Conservation (phyloP, 2,113 vertebrate species). For the Accipiter cooperii region DNA sequence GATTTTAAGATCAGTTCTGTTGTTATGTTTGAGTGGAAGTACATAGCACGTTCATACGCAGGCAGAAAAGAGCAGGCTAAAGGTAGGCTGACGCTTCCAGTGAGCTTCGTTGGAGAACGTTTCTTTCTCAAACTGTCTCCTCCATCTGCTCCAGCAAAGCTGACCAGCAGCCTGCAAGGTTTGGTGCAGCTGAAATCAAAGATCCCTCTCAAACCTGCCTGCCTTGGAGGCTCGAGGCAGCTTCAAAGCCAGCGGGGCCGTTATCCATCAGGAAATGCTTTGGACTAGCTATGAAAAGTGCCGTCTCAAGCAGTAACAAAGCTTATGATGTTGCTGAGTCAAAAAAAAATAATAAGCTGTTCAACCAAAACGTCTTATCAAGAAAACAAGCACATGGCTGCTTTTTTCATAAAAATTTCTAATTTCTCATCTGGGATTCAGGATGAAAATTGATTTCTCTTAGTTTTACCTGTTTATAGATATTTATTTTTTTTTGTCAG, state of each 20-base stretch:
- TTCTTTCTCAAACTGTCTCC: background rate
- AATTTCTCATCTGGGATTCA: background rate
- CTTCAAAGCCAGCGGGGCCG: background rate
- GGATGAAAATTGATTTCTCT: background rate
- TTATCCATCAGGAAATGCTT: background rate
- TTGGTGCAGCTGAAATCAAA: background rate
- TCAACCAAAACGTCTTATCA: background rate
- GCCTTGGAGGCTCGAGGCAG: background rate
- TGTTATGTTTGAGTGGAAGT: no score
- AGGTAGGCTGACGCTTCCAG: no score
- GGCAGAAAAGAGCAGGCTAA: background rate
- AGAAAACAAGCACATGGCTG: background rate
- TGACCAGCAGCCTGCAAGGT: background rate
- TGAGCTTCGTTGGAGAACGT: background rate
- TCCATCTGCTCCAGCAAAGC: background rate
- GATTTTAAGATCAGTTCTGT: background rate
- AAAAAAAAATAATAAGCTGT: no score
- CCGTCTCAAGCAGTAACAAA: background rate
- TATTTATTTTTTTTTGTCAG: background rate
- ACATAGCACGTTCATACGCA: rapidly evolving
- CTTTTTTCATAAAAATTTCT: background rate
- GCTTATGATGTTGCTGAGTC: background rate
- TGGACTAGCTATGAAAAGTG: background rate
- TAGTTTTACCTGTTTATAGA: background rate
- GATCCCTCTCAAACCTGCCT: background rate